Conservation (phyloP, 1,140 invertebrate species). For the Neodiprion lecontei region DNA sequence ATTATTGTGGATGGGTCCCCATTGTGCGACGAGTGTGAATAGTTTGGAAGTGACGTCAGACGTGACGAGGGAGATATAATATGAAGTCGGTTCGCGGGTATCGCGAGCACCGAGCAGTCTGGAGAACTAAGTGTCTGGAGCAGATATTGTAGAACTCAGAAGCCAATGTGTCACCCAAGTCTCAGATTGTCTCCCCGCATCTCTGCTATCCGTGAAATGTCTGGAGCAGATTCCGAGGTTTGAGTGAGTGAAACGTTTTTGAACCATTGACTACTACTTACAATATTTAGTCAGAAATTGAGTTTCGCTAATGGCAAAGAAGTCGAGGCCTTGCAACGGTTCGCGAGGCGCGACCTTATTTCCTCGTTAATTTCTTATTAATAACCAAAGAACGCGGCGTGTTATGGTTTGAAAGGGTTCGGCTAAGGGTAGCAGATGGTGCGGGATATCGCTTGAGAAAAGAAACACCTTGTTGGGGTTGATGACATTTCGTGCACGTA, state of each 20-base stretch:
- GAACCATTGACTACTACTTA: no score
- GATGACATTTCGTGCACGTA: constrained; percentile 7
- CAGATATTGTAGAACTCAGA: constrained; percentile 42
- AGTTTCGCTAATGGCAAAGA: no score
- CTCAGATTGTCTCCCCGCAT: constrained; percentile 28
- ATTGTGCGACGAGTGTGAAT: not conserved
- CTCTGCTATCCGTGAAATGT: constrained; percentile 31
- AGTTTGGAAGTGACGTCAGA: constrained; percentile 40
- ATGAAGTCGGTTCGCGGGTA: not conserved
- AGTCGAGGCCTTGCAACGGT: no score
- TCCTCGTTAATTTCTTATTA: no score
- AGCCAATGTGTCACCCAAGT: constrained; percentile 38
- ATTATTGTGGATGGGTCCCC: not conserved
- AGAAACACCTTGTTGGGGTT: not conserved
- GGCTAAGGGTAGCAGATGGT: no score
- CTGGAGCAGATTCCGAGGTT: constrained; percentile 30
- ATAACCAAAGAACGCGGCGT: no score
- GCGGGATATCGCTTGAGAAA: not conserved
- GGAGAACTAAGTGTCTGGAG: constrained; percentile 7
- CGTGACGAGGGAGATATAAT: constrained; percentile 40
- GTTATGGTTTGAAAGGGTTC: no score
- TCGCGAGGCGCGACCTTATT: no score
- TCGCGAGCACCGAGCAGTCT: not conserved
- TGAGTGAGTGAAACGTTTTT: not conserved
- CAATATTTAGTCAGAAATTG: no score